Evolutionary conservation across 2,888 invertebrate genomes (phyloP).

Genomic region (Tenodera sinensis): DNA sequence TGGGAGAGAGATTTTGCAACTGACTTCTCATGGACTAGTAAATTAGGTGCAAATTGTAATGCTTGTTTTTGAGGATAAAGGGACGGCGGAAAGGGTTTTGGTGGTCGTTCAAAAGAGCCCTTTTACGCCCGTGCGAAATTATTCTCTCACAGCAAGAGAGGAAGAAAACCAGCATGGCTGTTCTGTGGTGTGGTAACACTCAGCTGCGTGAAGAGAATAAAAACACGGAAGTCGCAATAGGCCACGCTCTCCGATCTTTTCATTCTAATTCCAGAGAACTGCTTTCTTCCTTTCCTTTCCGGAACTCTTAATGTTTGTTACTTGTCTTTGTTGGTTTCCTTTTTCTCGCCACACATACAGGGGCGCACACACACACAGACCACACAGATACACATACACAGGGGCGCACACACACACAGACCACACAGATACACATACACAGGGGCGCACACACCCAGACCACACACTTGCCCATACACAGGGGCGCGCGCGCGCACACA

Average conservation of each 20-base stretch:
- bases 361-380: too few relatives aligned
- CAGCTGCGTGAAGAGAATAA: background rate
- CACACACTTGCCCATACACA: too few relatives aligned
- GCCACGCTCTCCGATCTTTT: background rate
- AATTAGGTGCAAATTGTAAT: slow-evolving; percentile 18
- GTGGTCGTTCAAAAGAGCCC: background rate
- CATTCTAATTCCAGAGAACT: background rate
- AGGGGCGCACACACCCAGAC: too few relatives aligned
- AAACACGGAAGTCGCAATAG: slow-evolving; percentile 1
- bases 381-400: too few relatives aligned
- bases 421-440: too few relatives aligned
- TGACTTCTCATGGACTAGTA: background rate
- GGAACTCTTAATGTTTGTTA: background rate
- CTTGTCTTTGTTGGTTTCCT: background rate
- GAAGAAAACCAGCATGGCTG: background rate
- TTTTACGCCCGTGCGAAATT: background rate
- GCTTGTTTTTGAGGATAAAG: slow-evolving; percentile 2
- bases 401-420: too few relatives aligned
- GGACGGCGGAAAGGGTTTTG: background rate
- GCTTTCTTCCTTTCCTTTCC: background rate
- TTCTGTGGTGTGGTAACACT: background rate
- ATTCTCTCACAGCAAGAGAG: background rate
- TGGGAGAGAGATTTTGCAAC: background rate
- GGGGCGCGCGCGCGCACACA: too few relatives aligned
- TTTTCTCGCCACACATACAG: too few relatives aligned